Percentiles rank a stretch among this genome's conserved stretches.
These are phyloP conservation scores for Coregonus sp. DNA, from an alignment of 2,797 vertebrate genomes.

Conservation along the genomic window DNA sequence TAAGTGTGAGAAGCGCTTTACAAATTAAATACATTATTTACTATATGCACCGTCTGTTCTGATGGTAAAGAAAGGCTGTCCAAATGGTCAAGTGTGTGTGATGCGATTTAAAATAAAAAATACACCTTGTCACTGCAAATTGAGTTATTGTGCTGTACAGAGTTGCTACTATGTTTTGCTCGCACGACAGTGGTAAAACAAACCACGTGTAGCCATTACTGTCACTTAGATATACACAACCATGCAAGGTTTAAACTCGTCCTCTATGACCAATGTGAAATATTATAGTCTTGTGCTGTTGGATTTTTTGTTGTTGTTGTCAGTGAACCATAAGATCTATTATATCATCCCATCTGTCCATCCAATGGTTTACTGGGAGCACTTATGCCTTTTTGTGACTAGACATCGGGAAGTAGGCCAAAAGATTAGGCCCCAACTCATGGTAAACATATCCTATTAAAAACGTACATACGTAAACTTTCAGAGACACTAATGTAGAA, in stretches of 20 bases:
- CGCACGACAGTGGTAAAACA: slow-evolving; percentile 7
- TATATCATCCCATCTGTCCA: slow-evolving; percentile 55
- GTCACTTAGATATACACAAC: slow-evolving; percentile 12
- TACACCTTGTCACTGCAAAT: not conserved
- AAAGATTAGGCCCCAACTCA: slow-evolving; percentile 47
- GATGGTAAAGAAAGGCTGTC: slow-evolving; percentile 39
- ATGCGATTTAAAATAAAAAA: not conserved
- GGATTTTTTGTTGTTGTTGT: slow-evolving; percentile 50
- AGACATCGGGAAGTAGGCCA: slow-evolving; percentile 31
- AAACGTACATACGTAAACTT: slow-evolving; percentile 58
- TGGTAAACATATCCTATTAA: slow-evolving; percentile 52
- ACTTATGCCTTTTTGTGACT: slow-evolving; percentile 44
- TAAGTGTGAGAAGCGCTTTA: too few relatives aligned
- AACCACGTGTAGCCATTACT: slow-evolving; percentile 23
- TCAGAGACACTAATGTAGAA: slow-evolving; percentile 55
- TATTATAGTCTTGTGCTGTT: slow-evolving; percentile 15
- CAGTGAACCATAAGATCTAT: slow-evolving; percentile 49
- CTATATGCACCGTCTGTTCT: slow-evolving; percentile 45
- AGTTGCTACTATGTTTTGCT: slow-evolving; percentile 38
- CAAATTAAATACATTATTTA: too few relatives aligned
- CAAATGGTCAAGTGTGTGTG: slow-evolving; percentile 23
- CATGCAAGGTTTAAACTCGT: slow-evolving; percentile 19
- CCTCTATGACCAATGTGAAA: slow-evolving; percentile 38
- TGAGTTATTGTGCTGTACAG: slow-evolving; percentile 25
- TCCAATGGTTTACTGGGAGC: slow-evolving; percentile 54